Conservation (phyloP, 2,797 vertebrate genomes). For the Oceanodroma leucorhoa region DNA sequence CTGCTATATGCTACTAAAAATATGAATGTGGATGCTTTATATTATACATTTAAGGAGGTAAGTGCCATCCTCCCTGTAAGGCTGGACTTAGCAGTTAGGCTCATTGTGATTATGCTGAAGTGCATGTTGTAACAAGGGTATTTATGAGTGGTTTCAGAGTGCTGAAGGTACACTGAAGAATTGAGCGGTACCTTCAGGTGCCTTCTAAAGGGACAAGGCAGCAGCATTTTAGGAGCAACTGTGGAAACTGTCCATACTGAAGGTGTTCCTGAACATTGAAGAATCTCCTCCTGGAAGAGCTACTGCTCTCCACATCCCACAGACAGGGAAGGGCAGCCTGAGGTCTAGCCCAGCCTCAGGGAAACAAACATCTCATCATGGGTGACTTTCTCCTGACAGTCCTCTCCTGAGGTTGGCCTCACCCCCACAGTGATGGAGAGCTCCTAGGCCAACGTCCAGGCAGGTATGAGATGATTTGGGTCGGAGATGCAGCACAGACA, state of each 20-base stretch:
- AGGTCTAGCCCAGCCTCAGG: background rate
- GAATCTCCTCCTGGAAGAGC: background rate
- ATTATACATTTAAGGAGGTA: constrained; percentile 56
- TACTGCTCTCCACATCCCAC: background rate
- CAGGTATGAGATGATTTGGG: background rate
- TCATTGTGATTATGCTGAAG: constrained; percentile 25
- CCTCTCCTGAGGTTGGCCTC: background rate
- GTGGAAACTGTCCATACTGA: background rate
- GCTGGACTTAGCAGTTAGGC: constrained; percentile 55
- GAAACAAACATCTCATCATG: background rate
- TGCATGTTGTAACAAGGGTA: constrained; percentile 52
- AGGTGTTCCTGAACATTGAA: background rate
- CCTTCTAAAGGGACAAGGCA: background rate
- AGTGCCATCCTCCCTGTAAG: constrained; percentile 66
- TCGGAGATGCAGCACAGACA: background rate
- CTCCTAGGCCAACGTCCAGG: background rate
- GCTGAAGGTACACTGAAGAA: background rate
- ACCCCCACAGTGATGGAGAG: background rate
- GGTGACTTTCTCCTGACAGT: background rate
- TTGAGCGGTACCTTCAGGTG: background rate
- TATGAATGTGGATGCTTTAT: constrained; percentile 57
- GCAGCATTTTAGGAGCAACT: background rate
- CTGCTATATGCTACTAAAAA: constrained; percentile 76
- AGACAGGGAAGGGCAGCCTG: background rate
- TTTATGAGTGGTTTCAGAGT: constrained; percentile 19